phyloP scores from a whole-genome alignment of 2,113 vertebrate genomes.

The Dryoscopus gambensis region DNA sequence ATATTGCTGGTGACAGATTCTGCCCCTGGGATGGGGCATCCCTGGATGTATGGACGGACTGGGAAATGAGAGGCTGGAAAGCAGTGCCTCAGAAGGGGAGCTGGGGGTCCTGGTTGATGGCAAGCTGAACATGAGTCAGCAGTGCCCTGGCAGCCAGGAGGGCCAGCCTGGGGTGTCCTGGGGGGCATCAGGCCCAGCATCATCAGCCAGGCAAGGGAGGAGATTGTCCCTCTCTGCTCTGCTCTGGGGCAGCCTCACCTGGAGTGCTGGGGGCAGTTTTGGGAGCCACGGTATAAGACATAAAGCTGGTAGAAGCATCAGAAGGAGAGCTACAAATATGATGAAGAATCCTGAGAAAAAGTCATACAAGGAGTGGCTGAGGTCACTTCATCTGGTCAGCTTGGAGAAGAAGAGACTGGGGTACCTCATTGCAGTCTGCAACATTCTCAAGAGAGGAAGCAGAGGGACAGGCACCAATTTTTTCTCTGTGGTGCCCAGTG shows the following conservation, averaged over 20 bases:
- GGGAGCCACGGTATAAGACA: background rate
- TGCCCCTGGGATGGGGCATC: background rate
- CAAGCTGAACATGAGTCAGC: background rate
- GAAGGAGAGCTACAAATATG: background rate
- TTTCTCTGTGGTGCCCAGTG: background rate
- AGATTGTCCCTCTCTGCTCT: background rate
- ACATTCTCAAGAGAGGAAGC: background rate
- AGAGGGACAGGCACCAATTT: background rate
- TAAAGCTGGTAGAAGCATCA: background rate
- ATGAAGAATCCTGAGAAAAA: background rate
- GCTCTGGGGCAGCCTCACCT: accelerated
- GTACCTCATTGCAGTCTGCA: background rate
- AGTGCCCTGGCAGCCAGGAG: background rate
- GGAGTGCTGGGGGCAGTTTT: accelerated
- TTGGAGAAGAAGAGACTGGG: background rate
- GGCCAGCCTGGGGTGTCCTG: background rate
- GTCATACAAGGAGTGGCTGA: background rate
- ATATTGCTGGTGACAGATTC: background rate
- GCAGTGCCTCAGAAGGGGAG: accelerated
- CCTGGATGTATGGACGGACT: background rate
- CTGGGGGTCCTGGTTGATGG: accelerated
- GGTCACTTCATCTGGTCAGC: background rate
- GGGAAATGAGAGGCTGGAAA: background rate
- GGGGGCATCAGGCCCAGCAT: background rate
- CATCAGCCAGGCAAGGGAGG: accelerated